phyloP scores from a whole-genome alignment of 2,113 vertebrate species.

The Rhinolophus sinicus region DNA sequence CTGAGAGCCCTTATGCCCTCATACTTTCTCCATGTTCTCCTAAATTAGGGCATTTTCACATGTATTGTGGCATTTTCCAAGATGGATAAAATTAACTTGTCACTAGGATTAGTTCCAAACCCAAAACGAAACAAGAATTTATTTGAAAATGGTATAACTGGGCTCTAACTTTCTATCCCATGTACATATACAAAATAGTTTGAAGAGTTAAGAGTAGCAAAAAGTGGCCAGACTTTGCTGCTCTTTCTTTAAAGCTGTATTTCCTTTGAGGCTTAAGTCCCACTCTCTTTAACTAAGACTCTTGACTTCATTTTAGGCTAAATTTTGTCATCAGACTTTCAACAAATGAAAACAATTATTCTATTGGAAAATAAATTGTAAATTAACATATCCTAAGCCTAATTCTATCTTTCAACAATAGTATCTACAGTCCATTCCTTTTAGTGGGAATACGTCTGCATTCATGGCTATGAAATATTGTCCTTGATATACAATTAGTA shows the following conservation, averaged over 20 bases:
- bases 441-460: neutral
- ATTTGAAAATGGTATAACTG: neutral
- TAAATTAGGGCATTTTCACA: neutral
- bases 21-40: neutral
- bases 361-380: neutral
- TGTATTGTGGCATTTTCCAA: neutral
- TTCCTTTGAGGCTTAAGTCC: neutral
- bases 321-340: neutral
- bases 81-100: neutral
- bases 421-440: neutral
- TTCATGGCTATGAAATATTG: neutral
- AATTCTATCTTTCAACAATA: neutral
- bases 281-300: neutral
- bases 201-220: neutral
- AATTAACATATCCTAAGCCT: neutral
- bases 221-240: neutral
- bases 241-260: neutral
- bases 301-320: neutral
- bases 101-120: neutral
- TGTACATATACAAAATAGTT: neutral
- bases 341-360: neutral
- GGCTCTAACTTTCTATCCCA: neutral
- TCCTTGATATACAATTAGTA: neutral
- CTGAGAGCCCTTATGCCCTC: neutral
- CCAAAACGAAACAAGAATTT: constrained; percentile 38